Percentiles rank a stretch among this genome's conserved stretches.
Conservation (phyloP, 2,113 vertebrate species). For the human region GRCh38 chr7:95538001-95538500, state of each 20-base stretch:
- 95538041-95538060: conserved; percentile 35
- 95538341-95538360: neutral
- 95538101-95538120: conserved; percentile 20
- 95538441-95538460: neutral
- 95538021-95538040: conserved; percentile 13
- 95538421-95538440: neutral
- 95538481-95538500: neutral
- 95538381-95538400: conserved; percentile 21
- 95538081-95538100: conserved; percentile 56
- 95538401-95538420: neutral
- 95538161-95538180: neutral
- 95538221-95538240: neutral
- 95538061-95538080: conserved; percentile 68
- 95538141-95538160: neutral
- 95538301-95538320: neutral
- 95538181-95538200: neutral
- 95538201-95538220: neutral
- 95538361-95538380: neutral
- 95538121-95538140: conserved; percentile 56
- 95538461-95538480: neutral
- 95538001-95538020: neutral
- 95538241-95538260: neutral
- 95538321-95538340: neutral
- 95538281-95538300: neutral
- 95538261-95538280: neutral